A percentile compares a stretch with the other conserved stretches of the same genome.
These are phyloP conservation scores for Callyntrura sp. DNA, from an alignment of 2,888 invertebrate species.

Conservation along the genomic window DNA sequence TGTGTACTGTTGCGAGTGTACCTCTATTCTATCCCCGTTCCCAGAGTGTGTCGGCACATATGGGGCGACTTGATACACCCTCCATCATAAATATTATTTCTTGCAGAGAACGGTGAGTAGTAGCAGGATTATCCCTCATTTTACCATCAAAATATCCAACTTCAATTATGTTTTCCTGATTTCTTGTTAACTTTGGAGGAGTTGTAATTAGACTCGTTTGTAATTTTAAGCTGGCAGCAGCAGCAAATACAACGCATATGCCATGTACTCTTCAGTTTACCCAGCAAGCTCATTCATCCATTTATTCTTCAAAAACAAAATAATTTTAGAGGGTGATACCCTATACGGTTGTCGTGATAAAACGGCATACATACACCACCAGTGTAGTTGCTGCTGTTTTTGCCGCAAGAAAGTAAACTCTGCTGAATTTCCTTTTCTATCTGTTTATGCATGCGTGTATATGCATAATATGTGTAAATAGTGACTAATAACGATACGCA, in stretches of 20 bases:
- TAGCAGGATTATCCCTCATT: constrained; percentile 26
- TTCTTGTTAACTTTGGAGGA: constrained; percentile 59
- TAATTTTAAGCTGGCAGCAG: constrained; percentile 52
- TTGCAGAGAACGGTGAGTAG: not conserved
- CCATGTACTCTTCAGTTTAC: not conserved
- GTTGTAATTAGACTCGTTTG: constrained; percentile 63
- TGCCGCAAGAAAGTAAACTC: constrained; percentile 67
- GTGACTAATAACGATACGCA: constrained; percentile 23
- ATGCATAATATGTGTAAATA: constrained; percentile 34
- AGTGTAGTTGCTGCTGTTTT: constrained; percentile 17
- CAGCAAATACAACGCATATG: not conserved
- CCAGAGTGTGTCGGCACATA: not conserved
- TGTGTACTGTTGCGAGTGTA: not conserved
- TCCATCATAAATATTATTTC: constrained; percentile 5
- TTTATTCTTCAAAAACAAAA: constrained; percentile 59
- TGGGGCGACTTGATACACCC: constrained; percentile 33
- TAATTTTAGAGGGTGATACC: constrained; percentile 63
- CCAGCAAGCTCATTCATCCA: constrained; percentile 32
- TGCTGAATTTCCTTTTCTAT: constrained; percentile 30
- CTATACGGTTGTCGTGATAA: constrained; percentile 30
- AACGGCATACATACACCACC: not conserved
- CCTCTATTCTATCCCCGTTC: not conserved
- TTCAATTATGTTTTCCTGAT: constrained; percentile 64
- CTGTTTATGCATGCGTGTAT: not conserved
- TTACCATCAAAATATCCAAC: constrained; percentile 27